phyloP scores from a whole-genome alignment of 1,140 invertebrate genomes.

The Branchinecta lynchi region DNA sequence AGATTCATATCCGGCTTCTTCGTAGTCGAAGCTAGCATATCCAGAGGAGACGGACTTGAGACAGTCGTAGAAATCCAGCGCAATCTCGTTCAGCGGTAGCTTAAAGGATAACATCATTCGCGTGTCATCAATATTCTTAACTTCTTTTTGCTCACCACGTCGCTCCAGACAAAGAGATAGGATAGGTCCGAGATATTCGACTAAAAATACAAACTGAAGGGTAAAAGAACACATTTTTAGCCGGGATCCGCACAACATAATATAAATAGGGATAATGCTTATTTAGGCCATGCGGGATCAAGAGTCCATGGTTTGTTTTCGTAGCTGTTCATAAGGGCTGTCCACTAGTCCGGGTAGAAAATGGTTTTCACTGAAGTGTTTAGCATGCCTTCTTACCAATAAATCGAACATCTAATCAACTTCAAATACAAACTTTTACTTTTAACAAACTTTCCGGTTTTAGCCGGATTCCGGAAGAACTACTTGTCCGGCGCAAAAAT shows the following conservation, averaged over 20 bases:
- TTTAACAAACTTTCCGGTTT: too few species aligned
- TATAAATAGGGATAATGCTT: background rate
- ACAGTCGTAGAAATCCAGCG: conserved; percentile 85
- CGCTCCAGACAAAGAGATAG: conserved; percentile 57
- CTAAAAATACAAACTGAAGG: conserved; percentile 32
- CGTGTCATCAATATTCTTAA: conserved; percentile 61
- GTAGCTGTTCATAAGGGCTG: too few species aligned
- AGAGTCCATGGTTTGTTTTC: too few species aligned
- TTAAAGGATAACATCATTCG: conserved; percentile 63
- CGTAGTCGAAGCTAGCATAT: conserved; percentile 95
- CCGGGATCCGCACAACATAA: background rate
- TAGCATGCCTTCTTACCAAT: too few species aligned
- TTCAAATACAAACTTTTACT: too few species aligned
- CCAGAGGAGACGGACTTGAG: conserved; percentile 79
- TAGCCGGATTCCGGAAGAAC: too few species aligned
- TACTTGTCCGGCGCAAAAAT: too few species aligned
- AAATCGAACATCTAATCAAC: too few species aligned
- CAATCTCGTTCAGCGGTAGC: conserved; percentile 80
- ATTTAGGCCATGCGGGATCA: too few species aligned
- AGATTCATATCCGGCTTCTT: conserved; percentile 64
- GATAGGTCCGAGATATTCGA: conserved; percentile 48
- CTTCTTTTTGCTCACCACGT: conserved; percentile 55
- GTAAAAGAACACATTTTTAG: background rate
- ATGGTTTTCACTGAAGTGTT: too few species aligned
- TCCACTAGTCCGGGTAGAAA: too few species aligned